Evolutionary conservation across 1,140 invertebrate species (phyloP).

Genomic region (Ips typographus): DNA sequence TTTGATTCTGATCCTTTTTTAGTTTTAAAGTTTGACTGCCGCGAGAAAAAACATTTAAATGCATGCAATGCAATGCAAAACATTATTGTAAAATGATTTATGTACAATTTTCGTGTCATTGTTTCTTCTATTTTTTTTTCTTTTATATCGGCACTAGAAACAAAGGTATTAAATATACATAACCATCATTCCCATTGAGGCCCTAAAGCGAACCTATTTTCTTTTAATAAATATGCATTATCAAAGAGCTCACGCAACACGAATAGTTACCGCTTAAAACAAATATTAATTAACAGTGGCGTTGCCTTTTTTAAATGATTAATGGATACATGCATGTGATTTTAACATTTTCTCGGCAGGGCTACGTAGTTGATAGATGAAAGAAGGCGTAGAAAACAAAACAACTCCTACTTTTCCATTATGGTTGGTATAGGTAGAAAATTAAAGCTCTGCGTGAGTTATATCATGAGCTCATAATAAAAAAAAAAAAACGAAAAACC

Average conservation of each 20-base stretch:
- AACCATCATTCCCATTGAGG: not conserved
- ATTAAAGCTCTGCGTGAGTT: conserved; percentile 42
- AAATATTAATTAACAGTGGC: conserved; percentile 34
- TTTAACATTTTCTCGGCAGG: conserved; percentile 33
- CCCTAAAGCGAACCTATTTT: not conserved
- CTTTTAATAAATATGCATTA: conserved; percentile 28
- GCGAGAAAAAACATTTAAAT: conserved; percentile 24
- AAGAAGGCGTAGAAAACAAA: conserved; percentile 39
- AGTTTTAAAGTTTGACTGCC: conserved; percentile 28
- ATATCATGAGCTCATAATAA: conserved; percentile 38
- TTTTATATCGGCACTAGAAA: no score
- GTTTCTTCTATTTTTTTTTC: no score
- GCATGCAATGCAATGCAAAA: no score
- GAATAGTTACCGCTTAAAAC: conserved; percentile 31
- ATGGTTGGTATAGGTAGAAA: conserved; percentile 41
- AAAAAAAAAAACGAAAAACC: conserved; percentile 37
- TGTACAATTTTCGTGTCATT: no score
- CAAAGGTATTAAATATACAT: no score
- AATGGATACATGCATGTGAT: conserved; percentile 38
- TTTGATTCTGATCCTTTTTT: conserved; percentile 22
- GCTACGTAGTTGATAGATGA: conserved; percentile 40
- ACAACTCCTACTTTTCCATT: conserved; percentile 42
- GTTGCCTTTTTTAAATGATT: conserved; percentile 37
- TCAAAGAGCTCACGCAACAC: conserved; percentile 30
- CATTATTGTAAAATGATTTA: conserved; percentile 10